Evolutionary conservation across 1,140 invertebrate species (phyloP), one percentile per base, ranked within the genome.

Genomic region (Solenopsis invicta): DNA sequence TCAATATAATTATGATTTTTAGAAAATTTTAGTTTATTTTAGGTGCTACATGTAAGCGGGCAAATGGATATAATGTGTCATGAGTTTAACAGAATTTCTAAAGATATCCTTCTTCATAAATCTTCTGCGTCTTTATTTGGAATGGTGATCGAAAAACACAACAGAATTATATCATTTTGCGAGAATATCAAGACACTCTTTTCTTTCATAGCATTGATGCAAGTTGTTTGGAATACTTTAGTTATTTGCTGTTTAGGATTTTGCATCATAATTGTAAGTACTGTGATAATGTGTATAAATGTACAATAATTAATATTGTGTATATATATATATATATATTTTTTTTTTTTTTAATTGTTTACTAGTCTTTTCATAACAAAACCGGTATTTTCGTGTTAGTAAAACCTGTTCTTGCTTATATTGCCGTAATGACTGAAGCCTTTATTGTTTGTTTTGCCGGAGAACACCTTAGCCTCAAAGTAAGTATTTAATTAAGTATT

Each of bases 41-140:
- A 89, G 88, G 64, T 89, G 62, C 9, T 89, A n/a, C 88, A 89
- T 16, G 41, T 59, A 5, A 75, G 82, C 1, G 87, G 87, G 2
- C 87, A 89, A 54, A 45, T 90, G 12, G 87, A 90, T 50, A 82
- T 90, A 29, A 66, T 88, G 4, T 71, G 88, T 41, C 29, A 82
- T 2, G 41, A n/a, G 8, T 6, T 90, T 0, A 21, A 29, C 54
- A 18, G 12, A 16, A 56, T 89, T 45, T 69, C 52, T 9, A 2
- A 37, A 1, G 52, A 34, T 0, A 13, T n/a, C n/a, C 24, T 9
- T 56, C 13, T 41, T 12, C 12, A 12, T 4, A 6, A 18, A 87
- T 67, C 48, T 10, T 18, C 12, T 0, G 21, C 1, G 1, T 9
- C 24, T 5, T 37, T 21, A 6, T n/a, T 81, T 13, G 37, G 34